Conservation (phyloP, 2,888 invertebrate genomes). For the Atethmia centrago region DNA sequence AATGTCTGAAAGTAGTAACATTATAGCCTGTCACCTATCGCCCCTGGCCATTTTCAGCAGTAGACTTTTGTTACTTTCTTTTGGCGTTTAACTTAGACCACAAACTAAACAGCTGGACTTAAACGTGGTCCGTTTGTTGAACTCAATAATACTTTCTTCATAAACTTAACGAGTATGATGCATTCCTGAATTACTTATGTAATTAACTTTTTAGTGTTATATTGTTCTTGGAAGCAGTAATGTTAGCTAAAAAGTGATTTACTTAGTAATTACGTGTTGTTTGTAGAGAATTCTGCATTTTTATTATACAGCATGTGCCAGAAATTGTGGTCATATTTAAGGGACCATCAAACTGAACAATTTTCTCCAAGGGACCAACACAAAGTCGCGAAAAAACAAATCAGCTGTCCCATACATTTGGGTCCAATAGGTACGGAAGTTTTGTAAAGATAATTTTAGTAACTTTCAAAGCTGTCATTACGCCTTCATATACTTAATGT, state of each 20-base stretch:
- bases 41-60: not conserved
- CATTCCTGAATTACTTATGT: constrained; percentile 54
- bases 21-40: too few species aligned
- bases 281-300: not conserved
- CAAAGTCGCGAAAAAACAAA: too few species aligned
- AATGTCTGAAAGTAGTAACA: too few species aligned
- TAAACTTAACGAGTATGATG: constrained; percentile 69
- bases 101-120: constrained; percentile 35
- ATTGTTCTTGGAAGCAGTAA: constrained; percentile 7
- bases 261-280: constrained; percentile 4
- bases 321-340: too few species aligned
- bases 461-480: too few species aligned
- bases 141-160: constrained; percentile 70
- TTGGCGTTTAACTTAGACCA: constrained; percentile 44
- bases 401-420: too few species aligned
- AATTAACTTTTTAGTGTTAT: constrained; percentile 45
- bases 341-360: too few species aligned
- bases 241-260: not conserved
- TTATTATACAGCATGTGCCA: not conserved
- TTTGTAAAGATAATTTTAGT: too few species aligned
- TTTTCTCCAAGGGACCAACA: too few species aligned
- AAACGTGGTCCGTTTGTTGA: constrained; percentile 73
- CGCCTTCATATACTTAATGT: too few species aligned
- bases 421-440: too few species aligned
- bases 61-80: too few species aligned